These are phyloP conservation scores for Lagorchestes hirsutus DNA, from an alignment of 2,797 vertebrate genomes.

Conservation along the genomic window DNA sequence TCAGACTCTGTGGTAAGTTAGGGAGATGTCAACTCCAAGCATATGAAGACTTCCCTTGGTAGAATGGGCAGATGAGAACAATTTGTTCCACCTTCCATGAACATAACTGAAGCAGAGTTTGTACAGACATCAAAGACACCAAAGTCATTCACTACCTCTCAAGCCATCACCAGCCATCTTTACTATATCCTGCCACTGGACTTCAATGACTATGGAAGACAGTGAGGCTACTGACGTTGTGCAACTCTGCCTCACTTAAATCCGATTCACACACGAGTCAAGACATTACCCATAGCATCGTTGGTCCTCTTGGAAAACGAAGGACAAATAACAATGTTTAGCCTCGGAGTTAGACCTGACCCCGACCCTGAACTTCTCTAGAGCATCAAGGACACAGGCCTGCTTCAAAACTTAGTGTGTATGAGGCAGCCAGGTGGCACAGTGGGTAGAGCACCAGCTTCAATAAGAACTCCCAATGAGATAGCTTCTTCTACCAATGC, in stretches of 20 bases:
- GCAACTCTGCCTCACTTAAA: background rate
- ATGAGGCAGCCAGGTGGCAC: background rate
- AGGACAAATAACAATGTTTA: background rate
- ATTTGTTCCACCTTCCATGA: background rate
- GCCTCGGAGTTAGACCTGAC: background rate
- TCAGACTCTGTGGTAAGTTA: background rate
- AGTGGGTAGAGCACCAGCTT: background rate
- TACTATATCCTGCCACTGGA: background rate
- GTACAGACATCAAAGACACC: background rate
- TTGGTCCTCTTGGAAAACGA: background rate
- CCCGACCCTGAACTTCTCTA: background rate
- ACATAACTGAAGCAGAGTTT: background rate
- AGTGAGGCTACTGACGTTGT: background rate
- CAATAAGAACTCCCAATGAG: background rate
- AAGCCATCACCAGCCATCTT: background rate
- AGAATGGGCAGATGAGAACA: background rate
- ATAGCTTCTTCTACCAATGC: background rate
- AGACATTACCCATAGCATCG: background rate
- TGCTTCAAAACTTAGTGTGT: slow-evolving; percentile 7
- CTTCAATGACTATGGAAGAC: background rate
- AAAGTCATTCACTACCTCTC: background rate
- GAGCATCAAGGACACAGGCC: background rate
- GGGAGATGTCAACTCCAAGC: background rate
- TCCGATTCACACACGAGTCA: background rate
- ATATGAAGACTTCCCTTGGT: background rate